Percentiles rank a stretch among this genome's conserved stretches.
Evolutionary conservation across 2,888 invertebrate species (phyloP).

Genomic region (Parnassius smintheus): DNA sequence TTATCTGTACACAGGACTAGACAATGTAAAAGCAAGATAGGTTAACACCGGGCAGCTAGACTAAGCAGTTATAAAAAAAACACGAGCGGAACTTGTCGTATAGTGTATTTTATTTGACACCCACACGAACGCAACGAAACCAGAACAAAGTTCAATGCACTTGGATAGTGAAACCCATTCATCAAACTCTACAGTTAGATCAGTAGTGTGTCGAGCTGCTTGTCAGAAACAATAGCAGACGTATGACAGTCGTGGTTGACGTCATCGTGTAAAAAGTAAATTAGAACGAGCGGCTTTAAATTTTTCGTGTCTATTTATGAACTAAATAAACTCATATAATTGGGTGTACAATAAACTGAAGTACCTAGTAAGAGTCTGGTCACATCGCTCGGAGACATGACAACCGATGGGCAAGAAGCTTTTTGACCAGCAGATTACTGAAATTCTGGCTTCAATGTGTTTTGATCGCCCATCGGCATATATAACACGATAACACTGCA

Average conservation of each 20-base stretch:
- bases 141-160: constrained; percentile 74
- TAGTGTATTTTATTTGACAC: constrained; percentile 48
- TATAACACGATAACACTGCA: too few relatives aligned
- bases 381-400: too few relatives aligned
- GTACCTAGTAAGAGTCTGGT: too few relatives aligned
- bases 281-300: constrained; percentile 41
- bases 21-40: not conserved
- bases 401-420: too few relatives aligned
- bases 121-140: constrained; percentile 55
- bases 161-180: constrained; percentile 71
- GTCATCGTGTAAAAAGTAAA: constrained; percentile 53
- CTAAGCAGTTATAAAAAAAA: constrained; percentile 33
- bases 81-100: not conserved
- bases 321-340: constrained; percentile 4
- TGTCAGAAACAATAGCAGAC: constrained; percentile 59
- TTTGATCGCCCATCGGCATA: too few relatives aligned
- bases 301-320: constrained; percentile 38
- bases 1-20: not conserved
- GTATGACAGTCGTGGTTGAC: constrained; percentile 55
- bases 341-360: not conserved
- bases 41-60: constrained; percentile 30
- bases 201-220: constrained; percentile 50
- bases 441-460: too few relatives aligned
- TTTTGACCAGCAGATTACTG: too few relatives aligned
- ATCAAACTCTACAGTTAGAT: constrained; percentile 64